These are phyloP conservation scores for Erythrolamprus reginae DNA, from an alignment of 2,113 vertebrate species.

Conservation along the genomic window DNA sequence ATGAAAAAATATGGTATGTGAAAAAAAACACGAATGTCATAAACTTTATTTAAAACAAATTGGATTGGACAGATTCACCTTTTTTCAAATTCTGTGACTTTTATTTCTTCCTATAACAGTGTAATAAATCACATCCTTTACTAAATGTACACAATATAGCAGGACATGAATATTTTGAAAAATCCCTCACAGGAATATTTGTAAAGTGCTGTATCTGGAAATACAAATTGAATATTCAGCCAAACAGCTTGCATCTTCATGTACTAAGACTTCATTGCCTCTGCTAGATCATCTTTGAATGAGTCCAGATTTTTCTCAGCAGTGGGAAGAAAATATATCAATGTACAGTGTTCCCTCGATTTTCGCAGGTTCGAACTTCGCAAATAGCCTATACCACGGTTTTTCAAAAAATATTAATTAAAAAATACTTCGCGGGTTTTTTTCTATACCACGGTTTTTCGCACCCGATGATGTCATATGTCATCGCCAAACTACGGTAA, in stretches of 20 bases:
- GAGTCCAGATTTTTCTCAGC: not conserved
- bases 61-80: not conserved
- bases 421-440: too few species aligned
- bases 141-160: not conserved
- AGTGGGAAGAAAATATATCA: not conserved
- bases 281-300: not conserved
- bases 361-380: too few species aligned
- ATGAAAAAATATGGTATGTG: constrained; percentile 14
- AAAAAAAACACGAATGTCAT: constrained; percentile 6
- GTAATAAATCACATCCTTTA: not conserved
- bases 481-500: too few species aligned
- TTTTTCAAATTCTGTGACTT: not conserved
- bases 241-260: not conserved
- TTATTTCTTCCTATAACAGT: not conserved
- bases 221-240: not conserved
- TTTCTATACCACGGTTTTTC: too few species aligned
- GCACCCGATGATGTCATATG: too few species aligned
- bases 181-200: not conserved
- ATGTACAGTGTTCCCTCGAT: too few species aligned
- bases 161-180: not conserved
- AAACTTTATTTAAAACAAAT: not conserved
- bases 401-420: too few species aligned
- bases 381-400: too few species aligned
- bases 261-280: not conserved
- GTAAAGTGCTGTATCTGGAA: not conserved